These are phyloP conservation scores for Naja naja DNA, from an alignment of 2,113 vertebrate species.

Conservation along the genomic window DNA sequence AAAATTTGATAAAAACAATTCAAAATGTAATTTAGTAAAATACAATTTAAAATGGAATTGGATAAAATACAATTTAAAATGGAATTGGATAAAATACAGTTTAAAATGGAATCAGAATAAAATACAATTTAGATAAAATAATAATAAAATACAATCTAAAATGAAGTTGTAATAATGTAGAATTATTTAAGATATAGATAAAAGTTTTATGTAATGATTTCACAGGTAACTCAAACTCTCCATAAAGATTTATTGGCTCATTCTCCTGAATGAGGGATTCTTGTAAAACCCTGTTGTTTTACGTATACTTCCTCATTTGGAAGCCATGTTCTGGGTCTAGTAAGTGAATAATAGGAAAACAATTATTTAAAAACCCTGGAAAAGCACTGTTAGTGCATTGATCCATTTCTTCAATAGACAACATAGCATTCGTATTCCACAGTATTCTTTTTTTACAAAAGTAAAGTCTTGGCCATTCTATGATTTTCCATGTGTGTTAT, in stretches of 20 bases:
- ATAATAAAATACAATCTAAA: too few relatives aligned
- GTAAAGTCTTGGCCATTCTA: background rate
- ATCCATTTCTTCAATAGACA: background rate
- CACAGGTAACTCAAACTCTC: background rate
- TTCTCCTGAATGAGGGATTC: background rate
- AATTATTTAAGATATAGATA: too few relatives aligned
- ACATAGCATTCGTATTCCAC: background rate
- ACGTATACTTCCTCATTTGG: background rate
- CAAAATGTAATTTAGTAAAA: too few relatives aligned
- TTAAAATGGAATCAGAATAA: too few relatives aligned
- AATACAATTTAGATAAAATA: too few relatives aligned
- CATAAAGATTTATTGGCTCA: background rate
- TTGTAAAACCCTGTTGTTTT: background rate
- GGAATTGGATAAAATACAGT: too few relatives aligned
- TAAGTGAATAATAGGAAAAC: background rate
- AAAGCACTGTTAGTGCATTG: background rate
- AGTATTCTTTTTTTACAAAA: background rate
- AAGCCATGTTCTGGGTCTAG: background rate
- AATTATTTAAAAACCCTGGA: background rate
- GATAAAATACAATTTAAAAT: too few relatives aligned
- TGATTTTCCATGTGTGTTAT: background rate
- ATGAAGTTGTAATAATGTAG: too few relatives aligned
- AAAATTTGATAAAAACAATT: too few relatives aligned
- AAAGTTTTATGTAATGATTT: slow-evolving; percentile 24
- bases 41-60: too few relatives aligned